Evolutionary conservation across 2,797 vertebrate genomes (phyloP), one percentile per base, ranked within the genome.

Genomic region (Trematomus bernacchii): DNA sequence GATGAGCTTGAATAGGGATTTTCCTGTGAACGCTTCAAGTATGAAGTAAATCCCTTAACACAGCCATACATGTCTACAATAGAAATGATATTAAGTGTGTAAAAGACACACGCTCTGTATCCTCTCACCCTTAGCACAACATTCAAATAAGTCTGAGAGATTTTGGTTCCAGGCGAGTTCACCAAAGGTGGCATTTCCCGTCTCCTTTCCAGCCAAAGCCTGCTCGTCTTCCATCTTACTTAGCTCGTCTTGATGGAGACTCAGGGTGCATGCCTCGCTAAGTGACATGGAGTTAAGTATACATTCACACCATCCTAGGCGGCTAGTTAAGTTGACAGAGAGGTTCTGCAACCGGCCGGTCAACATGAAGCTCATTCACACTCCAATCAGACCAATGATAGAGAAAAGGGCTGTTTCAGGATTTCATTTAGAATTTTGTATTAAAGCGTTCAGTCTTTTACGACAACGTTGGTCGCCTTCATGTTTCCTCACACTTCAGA

Each of bases 201-300:
- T 92, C 86, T 91, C 76, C 85, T 86, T 91, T 87, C 80, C 85
- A 83, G 81, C 90, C 89, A 88, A 88, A 92, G 92, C 89, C 89
- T 62, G 77, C 86, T 88, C 73, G 92, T 94, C 92, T 93, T 95
- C 93, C 93, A 94, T 95, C 93, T 95, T 95, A 94, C 94, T 95
- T 95, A 95, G 91, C 87, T 84, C 50, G 80, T 91, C 93, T 91
- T 94, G 92, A 93, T 95, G 89, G 93, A 94, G 92, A 88, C 92
- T 93, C 91, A 93, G 91, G 90, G 92, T 91, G 87, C 92, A 93
- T 86, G 91, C 92, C 83, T 92, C 77, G 79, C 91, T 94, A 94
- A 95, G 93, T 94, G 94, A 94, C 94, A 93, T 91, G 91, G 91
- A 95, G 93, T 94, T 94, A 95, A 95, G 93, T 94, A 95, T 94